phyloP scores from a whole-genome alignment of 2,888 invertebrate genomes.

The Hylaea fasciaria region DNA sequence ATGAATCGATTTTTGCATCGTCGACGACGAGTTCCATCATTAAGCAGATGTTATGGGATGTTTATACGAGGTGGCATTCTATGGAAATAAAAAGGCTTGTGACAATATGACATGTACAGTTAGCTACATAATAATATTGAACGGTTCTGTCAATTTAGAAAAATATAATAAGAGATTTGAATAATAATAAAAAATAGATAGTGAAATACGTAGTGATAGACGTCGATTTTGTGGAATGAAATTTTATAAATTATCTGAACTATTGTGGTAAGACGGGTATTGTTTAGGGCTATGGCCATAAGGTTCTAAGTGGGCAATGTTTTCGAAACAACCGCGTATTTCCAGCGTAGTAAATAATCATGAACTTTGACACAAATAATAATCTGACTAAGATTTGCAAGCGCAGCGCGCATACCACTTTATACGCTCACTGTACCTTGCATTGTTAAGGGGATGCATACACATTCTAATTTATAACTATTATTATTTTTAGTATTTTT shows the following conservation, averaged over 20 bases:
- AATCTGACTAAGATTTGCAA: slow-evolving; percentile 53
- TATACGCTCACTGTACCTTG: slow-evolving; percentile 38
- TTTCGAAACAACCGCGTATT: background rate
- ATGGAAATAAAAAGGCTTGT: slow-evolving; percentile 4
- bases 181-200: no score
- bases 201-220: no score
- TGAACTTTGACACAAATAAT: slow-evolving; percentile 64
- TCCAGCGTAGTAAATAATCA: slow-evolving; percentile 24
- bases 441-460: slow-evolving; percentile 47
- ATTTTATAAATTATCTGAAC: no score
- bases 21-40: slow-evolving; percentile 6
- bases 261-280: no score
- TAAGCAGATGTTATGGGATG: slow-evolving; percentile 17
- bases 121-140: background rate
- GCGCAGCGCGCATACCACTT: slow-evolving; percentile 47
- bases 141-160: no score
- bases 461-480: no score
- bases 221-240: no score
- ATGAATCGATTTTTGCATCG: slow-evolving; percentile 28
- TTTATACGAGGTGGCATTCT: slow-evolving; percentile 17
- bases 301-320: background rate
- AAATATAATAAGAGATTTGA: no score
- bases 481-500: no score
- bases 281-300: no score
- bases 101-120: background rate